These are phyloP conservation scores for Cichlasoma orientale DNA, from an alignment of 2,797 vertebrate species.

Conservation along the genomic window DNA sequence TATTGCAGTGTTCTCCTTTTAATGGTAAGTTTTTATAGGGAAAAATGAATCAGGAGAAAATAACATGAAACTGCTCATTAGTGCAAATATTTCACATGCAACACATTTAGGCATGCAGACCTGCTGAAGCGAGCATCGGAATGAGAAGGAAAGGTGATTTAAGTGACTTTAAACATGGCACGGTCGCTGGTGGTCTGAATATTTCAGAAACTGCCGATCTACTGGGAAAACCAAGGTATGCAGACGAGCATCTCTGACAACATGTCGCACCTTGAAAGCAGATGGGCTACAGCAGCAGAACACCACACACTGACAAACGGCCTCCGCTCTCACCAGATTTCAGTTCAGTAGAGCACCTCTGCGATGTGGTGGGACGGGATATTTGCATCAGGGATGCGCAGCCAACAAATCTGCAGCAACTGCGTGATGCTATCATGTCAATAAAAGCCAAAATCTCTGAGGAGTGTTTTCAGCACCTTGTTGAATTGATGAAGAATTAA, in stretches of 20 bases:
- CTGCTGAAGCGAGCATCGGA: neutral
- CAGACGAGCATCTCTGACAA: neutral
- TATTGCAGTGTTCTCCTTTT: neutral
- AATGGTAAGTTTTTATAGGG: neutral
- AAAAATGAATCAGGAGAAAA: neutral
- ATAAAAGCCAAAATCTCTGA: too few species aligned
- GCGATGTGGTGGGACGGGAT: too few species aligned
- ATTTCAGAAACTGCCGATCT: accelerated
- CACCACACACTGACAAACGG: neutral
- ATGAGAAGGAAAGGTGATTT: neutral
- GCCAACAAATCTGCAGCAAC: too few species aligned
- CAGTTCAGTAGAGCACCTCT: too few species aligned
- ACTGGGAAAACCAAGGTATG: neutral
- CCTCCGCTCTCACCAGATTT: too few species aligned
- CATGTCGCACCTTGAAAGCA: neutral
- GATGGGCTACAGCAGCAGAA: neutral
- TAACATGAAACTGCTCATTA: neutral
- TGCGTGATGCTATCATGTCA: too few species aligned
- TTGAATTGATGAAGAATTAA: neutral
- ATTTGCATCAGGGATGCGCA: too few species aligned
- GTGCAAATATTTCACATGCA: neutral
- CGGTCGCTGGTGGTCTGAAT: accelerated
- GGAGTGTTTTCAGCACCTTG: neutral
- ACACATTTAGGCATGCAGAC: neutral
- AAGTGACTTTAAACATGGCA: accelerated